phyloP scores from a whole-genome alignment of 2,113 vertebrate genomes.

The Dolichallabes microphthalmus region DNA sequence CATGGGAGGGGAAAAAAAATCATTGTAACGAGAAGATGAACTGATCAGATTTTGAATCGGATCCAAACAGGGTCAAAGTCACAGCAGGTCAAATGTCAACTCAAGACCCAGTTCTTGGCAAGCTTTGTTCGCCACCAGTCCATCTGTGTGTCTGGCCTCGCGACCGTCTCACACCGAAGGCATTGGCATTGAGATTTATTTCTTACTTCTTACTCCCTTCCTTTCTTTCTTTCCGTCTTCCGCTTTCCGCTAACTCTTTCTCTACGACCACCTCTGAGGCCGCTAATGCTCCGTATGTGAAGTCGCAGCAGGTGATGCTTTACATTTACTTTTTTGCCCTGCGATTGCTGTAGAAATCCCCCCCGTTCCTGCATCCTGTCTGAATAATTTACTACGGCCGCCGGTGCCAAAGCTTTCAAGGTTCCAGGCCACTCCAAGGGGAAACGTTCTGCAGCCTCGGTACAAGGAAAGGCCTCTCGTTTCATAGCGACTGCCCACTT shows the following conservation, averaged over 20 bases:
- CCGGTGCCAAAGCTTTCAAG: constrained; percentile 53
- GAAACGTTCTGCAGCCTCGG: constrained; percentile 32
- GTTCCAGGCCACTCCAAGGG: constrained; percentile 37
- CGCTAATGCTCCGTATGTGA: constrained; percentile 19
- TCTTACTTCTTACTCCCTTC: neutral
- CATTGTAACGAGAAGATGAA: neutral
- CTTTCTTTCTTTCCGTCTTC: neutral
- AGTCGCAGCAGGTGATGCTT: constrained; percentile 6
- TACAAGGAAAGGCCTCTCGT: constrained; percentile 26
- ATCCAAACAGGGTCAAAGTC: neutral
- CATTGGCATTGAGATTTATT: neutral
- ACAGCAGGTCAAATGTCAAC: neutral
- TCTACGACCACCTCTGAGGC: neutral
- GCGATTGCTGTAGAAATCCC: constrained; percentile 16
- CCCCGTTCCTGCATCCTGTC: constrained; percentile 42
- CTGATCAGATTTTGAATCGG: neutral
- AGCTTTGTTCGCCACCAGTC: neutral
- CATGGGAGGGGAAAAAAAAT: neutral
- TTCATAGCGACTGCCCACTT: neutral
- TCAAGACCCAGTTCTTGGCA: neutral
- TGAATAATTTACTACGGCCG: constrained; percentile 58
- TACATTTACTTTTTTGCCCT: constrained; percentile 26
- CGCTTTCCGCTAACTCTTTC: neutral
- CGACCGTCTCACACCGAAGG: neutral
- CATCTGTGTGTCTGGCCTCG: neutral